Percentiles rank a stretch among this genome's conserved stretches.
Conservation (phyloP, 2,797 vertebrate genomes). For the Hippoglossus hippoglossus region DNA sequence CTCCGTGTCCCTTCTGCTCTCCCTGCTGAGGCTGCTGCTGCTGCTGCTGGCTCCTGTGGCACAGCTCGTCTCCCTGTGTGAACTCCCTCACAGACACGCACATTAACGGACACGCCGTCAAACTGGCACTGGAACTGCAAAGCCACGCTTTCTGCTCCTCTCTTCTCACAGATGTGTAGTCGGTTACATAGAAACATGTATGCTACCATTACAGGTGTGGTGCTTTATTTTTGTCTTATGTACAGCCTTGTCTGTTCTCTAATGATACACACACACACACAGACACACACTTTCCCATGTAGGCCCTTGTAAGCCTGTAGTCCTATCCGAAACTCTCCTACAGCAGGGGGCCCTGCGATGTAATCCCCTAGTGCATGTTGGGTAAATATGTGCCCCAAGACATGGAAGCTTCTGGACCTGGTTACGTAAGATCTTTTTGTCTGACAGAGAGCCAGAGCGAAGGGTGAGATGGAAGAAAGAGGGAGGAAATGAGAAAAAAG, state of each 20-base stretch:
- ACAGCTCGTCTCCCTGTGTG: constrained; percentile 38
- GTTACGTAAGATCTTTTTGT: constrained; percentile 58
- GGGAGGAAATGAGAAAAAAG: not conserved
- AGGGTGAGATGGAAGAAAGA: constrained; percentile 18
- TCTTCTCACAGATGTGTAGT: not conserved
- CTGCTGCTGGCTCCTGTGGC: constrained; percentile 36
- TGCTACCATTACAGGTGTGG: not conserved
- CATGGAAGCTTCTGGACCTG: constrained; percentile 47
- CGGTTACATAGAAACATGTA: not conserved
- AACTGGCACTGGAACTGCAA: constrained; percentile 9
- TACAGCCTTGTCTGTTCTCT: not conserved
- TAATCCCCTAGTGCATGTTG: constrained; percentile 50
- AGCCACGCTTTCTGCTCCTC: not conserved
- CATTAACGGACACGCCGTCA: constrained; percentile 11
- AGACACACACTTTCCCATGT: constrained; percentile 2
- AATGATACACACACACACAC: not conserved
- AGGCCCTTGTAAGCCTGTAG: constrained; percentile 16
- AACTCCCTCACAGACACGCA: constrained; percentile 36
- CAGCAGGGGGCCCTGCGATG: constrained; percentile 9
- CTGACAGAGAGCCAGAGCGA: constrained; percentile 38
- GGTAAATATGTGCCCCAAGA: constrained; percentile 54
- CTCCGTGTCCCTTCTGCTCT: constrained; percentile 25
- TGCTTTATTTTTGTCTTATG: constrained; percentile 6
- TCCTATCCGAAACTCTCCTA: constrained; percentile 15
- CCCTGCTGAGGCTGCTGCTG: constrained; percentile 34